Percentiles rank a stretch among this genome's conserved stretches.
phyloP scores from a whole-genome alignment of 2,888 invertebrate species.

The Tiphia femorata region DNA sequence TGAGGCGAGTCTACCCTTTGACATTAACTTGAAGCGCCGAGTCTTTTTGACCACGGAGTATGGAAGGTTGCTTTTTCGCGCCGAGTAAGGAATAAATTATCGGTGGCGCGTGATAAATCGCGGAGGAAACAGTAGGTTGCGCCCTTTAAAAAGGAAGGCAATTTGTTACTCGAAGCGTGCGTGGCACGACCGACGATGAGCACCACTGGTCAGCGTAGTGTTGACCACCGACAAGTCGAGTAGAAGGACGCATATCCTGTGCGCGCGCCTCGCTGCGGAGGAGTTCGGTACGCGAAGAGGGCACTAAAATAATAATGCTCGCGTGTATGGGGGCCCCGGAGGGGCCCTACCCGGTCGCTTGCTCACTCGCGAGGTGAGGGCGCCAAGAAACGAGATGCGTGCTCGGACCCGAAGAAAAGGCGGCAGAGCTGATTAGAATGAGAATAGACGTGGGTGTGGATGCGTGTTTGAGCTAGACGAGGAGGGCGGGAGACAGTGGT shows the following conservation, averaged over 20 bases:
- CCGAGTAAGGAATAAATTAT: conserved; percentile 9
- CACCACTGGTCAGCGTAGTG: conserved; percentile 29
- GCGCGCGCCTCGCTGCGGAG: conserved; percentile 21
- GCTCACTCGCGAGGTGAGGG: conserved; percentile 25
- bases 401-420: conserved; percentile 47
- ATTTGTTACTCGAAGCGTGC: conserved; percentile 6
- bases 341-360: conserved; percentile 12
- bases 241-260: conserved; percentile 24
- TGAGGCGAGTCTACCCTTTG: conserved; percentile 27
- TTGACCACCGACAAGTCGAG: conserved; percentile 31
- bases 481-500: conserved; percentile 17
- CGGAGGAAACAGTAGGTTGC: conserved; percentile 5
- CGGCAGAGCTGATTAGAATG: conserved; percentile 61
- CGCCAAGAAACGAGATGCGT: conserved; percentile 39
- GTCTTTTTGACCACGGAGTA: too few relatives aligned
- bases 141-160: background rate
- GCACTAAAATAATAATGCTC: conserved; percentile 54
- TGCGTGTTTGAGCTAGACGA: conserved; percentile 32
- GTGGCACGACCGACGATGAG: conserved; percentile 26
- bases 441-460: conserved; percentile 63
- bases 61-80: too few relatives aligned
- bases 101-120: conserved; percentile 14
- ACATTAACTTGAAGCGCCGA: too few relatives aligned
- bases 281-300: conserved; percentile 43
- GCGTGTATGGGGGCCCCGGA: conserved; percentile 29